Percentiles rank a stretch among this genome's conserved stretches.
phyloP scores from a whole-genome alignment of 2,113 vertebrate genomes.

The Pedetes capensis region DNA sequence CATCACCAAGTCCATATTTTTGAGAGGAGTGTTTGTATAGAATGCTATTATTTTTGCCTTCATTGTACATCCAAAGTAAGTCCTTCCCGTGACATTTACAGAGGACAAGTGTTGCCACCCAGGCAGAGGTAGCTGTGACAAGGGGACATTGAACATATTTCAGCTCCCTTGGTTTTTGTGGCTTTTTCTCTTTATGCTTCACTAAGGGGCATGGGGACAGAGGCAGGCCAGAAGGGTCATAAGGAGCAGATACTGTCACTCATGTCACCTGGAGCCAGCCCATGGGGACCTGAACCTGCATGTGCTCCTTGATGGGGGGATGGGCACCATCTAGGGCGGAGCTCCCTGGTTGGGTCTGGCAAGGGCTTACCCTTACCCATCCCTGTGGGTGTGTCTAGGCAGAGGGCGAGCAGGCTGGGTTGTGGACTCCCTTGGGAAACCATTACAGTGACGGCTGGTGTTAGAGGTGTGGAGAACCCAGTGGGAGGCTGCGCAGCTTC shows the following conservation, averaged over 20 bases:
- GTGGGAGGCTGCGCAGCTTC: background rate
- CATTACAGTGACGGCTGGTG: background rate
- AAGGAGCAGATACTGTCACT: background rate
- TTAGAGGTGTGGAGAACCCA: background rate
- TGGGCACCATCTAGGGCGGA: background rate
- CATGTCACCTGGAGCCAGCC: background rate
- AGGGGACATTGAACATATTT: background rate
- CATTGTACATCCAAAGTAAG: background rate
- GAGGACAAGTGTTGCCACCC: background rate
- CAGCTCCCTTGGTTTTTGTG: background rate
- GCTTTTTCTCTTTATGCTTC: background rate
- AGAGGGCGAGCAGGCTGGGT: background rate
- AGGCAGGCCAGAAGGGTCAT: background rate
- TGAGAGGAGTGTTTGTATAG: background rate
- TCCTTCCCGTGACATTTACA: background rate
- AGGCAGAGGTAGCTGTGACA: background rate
- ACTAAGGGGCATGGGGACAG: background rate
- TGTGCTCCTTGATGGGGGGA: background rate
- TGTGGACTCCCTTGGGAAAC: background rate
- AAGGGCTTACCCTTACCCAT: background rate
- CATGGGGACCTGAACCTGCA: background rate
- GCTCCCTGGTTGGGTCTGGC: background rate
- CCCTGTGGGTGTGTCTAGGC: background rate
- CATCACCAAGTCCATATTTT: background rate
- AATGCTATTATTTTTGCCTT: background rate